phyloP scores from a whole-genome alignment of 2,113 vertebrate genomes.

The Leptosomus discolor region DNA sequence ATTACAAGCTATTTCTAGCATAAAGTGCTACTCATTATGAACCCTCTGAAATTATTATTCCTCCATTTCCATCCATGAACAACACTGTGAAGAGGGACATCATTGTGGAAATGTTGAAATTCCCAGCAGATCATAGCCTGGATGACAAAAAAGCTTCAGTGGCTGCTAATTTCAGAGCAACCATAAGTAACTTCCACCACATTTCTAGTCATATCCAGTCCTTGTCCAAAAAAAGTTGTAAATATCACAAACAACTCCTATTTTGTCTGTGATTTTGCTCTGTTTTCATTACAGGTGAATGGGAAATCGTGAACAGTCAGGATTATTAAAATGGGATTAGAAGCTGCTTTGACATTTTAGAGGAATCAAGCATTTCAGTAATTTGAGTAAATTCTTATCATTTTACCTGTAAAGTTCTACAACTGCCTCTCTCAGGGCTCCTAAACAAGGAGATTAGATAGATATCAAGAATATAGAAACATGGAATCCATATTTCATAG shows the following conservation, averaged over 20 bases:
- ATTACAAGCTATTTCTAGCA: not conserved
- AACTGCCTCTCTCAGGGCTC: not conserved
- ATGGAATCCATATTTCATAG: not conserved
- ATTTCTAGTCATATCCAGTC: not conserved
- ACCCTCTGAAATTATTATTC: not conserved
- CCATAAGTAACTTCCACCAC: not conserved
- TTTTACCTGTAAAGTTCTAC: not conserved
- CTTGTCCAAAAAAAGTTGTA: not conserved
- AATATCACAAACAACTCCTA: not conserved
- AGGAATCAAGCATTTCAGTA: not conserved
- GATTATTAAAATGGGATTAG: not conserved
- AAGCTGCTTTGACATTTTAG: not conserved
- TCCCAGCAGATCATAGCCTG: not conserved
- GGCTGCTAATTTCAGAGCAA: not conserved
- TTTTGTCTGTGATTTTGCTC: not conserved
- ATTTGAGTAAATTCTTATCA: not conserved
- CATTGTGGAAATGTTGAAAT: not conserved
- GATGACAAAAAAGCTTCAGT: not conserved
- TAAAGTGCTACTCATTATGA: not conserved
- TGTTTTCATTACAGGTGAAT: not conserved
- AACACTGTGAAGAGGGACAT: not conserved
- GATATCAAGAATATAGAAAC: not conserved
- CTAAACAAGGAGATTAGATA: not conserved
- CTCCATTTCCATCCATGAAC: not conserved
- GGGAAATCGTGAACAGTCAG: not conserved